Conservation (phyloP, 2,888 invertebrate species). For the Lacanobia oleracea region DNA sequence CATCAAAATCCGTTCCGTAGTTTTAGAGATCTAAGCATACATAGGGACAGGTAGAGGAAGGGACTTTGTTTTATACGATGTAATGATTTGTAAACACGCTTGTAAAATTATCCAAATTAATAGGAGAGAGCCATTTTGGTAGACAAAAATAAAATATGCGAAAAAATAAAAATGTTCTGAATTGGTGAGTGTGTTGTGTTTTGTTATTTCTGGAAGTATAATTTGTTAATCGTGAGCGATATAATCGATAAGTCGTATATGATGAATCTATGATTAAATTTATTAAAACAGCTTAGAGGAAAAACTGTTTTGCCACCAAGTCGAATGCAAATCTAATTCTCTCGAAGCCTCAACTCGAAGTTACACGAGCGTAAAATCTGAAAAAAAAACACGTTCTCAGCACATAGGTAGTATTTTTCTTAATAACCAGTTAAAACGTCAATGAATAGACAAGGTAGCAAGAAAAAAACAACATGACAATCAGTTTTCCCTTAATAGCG, state of each 20-base stretch:
- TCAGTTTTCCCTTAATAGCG: slow-evolving; percentile 27
- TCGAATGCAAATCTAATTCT: slow-evolving; percentile 11
- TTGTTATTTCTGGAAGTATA: no score
- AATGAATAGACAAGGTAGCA: slow-evolving; percentile 19
- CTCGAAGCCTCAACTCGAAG: slow-evolving; percentile 7
- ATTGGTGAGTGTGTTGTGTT: no score
- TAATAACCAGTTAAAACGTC: slow-evolving; percentile 34
- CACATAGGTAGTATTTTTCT: slow-evolving; percentile 14
- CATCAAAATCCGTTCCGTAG: no score
- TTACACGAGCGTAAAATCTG: slow-evolving; percentile 30
- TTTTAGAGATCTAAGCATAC: no score
- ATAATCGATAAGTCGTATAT: background rate
- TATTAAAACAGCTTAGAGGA: background rate
- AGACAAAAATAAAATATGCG: no score
- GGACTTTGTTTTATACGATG: no score
- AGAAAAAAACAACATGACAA: slow-evolving; percentile 38
- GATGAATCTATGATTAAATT: background rate
- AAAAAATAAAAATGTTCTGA: no score
- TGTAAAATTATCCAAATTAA: no score
- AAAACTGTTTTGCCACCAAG: slow-evolving; percentile 1
- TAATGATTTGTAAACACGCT: no score
- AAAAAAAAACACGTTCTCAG: slow-evolving; percentile 6
- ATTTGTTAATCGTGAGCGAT: background rate
- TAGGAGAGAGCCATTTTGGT: no score
- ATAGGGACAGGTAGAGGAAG: no score